These are phyloP conservation scores for Oryzias dopingdopingensis DNA, from an alignment of 2,797 vertebrate genomes.

Conservation along the genomic window DNA sequence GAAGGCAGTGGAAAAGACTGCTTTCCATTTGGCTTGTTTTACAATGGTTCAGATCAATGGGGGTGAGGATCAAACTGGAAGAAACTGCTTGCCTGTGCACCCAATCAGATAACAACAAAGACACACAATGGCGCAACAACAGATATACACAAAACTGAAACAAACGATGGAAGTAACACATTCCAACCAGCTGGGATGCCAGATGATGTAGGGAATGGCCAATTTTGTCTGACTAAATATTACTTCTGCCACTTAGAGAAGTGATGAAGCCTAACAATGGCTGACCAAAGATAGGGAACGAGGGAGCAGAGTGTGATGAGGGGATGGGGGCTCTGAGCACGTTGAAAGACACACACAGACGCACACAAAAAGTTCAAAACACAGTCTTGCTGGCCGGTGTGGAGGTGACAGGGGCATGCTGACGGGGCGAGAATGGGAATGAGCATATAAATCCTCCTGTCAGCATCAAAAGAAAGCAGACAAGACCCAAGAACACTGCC, in stretches of 20 bases:
- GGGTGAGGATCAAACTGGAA: constrained; percentile 6
- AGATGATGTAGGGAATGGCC: constrained; percentile 10
- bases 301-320: background rate
- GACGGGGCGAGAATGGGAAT: constrained; percentile 69
- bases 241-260: constrained; percentile 41
- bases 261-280: constrained; percentile 35
- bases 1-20: constrained; percentile 1
- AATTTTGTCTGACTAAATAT: constrained; percentile 22
- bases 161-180: constrained; percentile 5
- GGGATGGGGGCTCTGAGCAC: constrained; percentile 16
- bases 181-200: constrained; percentile 11
- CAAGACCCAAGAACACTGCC: constrained; percentile 58
- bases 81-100: constrained; percentile 3
- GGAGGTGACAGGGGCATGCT: constrained; percentile 70
- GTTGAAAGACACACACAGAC: constrained; percentile 32
- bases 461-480: constrained; percentile 64
- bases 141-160: constrained; percentile 21
- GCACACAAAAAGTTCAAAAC: constrained; percentile 31
- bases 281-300: constrained; percentile 23
- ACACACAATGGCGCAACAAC: constrained; percentile 11
- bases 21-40: constrained; percentile 14
- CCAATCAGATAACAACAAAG: constrained; percentile 9
- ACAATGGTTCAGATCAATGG: constrained; percentile 12
- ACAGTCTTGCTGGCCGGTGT: constrained; percentile 40
- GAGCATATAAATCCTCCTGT: constrained; percentile 73